These are phyloP conservation scores for Stegodyphus mimosarum DNA, from an alignment of 1,140 invertebrate genomes.

Conservation along the genomic window DNA sequence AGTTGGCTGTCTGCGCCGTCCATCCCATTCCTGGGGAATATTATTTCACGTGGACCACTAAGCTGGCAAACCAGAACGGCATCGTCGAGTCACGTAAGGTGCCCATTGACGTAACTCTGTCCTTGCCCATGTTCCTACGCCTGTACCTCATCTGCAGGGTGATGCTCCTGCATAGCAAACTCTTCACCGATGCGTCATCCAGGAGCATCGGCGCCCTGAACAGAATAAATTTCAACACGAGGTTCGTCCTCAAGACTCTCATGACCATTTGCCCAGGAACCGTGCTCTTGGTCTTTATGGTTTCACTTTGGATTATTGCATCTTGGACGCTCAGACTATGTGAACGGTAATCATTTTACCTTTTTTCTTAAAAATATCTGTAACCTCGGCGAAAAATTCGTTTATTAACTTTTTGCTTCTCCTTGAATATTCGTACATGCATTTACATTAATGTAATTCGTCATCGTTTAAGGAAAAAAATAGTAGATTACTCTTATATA, in stretches of 20 bases:
- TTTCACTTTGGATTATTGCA: slow-evolving; percentile 99
- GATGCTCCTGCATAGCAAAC: slow-evolving; percentile 98
- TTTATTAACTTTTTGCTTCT: too few relatives aligned
- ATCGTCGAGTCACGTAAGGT: slow-evolving; percentile 75
- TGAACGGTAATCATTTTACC: slow-evolving; percentile 82
- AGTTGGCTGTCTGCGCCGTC: slow-evolving; percentile 94
- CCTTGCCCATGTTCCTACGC: slow-evolving; percentile 98
- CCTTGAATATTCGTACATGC: too few relatives aligned
- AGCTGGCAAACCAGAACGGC: slow-evolving; percentile 90
- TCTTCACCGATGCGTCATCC: slow-evolving; percentile 97
- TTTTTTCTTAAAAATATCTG: too few relatives aligned
- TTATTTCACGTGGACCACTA: slow-evolving; percentile 95
- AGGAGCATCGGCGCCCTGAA: slow-evolving; percentile 91
- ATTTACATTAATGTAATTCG: too few relatives aligned
- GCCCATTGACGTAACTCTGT: slow-evolving; percentile 94
- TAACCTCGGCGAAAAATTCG: too few relatives aligned
- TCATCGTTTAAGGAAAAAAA: too few relatives aligned
- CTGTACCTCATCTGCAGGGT: slow-evolving; percentile 99
- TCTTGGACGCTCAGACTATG: slow-evolving; percentile 98
- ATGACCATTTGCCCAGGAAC: slow-evolving; percentile 99
- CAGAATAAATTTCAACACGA: slow-evolving; percentile 99
- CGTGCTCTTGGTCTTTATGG: slow-evolving; percentile 97
- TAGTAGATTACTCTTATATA: too few relatives aligned
- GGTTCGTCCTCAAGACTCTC: slow-evolving; percentile 98
- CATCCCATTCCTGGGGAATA: slow-evolving; percentile 98